These are phyloP conservation scores for Phrynosoma blainvillii DNA, from an alignment of 2,113 vertebrate species.

Conservation along the genomic window DNA sequence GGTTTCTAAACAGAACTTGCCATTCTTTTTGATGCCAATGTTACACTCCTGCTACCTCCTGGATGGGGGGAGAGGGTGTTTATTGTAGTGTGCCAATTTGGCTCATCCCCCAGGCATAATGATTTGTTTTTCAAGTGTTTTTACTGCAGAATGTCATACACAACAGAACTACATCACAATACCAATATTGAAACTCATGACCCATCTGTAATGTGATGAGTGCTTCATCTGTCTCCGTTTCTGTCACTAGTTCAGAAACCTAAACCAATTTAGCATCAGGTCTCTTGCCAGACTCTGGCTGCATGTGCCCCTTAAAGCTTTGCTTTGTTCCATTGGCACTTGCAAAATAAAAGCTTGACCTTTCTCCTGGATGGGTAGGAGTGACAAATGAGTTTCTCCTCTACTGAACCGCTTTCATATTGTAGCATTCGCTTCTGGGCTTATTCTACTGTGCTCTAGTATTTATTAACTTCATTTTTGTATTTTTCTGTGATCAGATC, in stretches of 20 bases:
- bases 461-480: constrained; percentile 9
- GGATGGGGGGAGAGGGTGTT: not conserved
- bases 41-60: not conserved
- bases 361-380: not conserved
- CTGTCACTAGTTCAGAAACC: constrained; percentile 8
- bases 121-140: not conserved
- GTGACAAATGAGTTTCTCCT: not conserved
- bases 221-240: constrained; percentile 36
- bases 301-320: not conserved
- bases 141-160: not conserved
- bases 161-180: not conserved
- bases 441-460: not conserved
- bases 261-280: constrained; percentile 18
- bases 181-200: not conserved
- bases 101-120: not conserved
- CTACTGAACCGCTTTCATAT: constrained; percentile 18
- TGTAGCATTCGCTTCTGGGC: not conserved
- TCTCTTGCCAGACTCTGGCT: constrained; percentile 16
- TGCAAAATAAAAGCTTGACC: constrained; percentile 21
- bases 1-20: constrained; percentile 1
- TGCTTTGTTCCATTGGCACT: constrained; percentile 24
- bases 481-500: constrained; percentile 2
- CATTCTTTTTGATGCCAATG: not conserved
- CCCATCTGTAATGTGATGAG: not conserved
- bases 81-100: constrained; percentile 6